Base-by-base conservation (phyloP, 1,140 invertebrate genomes). In the Frieseomelitta varia region DNA sequence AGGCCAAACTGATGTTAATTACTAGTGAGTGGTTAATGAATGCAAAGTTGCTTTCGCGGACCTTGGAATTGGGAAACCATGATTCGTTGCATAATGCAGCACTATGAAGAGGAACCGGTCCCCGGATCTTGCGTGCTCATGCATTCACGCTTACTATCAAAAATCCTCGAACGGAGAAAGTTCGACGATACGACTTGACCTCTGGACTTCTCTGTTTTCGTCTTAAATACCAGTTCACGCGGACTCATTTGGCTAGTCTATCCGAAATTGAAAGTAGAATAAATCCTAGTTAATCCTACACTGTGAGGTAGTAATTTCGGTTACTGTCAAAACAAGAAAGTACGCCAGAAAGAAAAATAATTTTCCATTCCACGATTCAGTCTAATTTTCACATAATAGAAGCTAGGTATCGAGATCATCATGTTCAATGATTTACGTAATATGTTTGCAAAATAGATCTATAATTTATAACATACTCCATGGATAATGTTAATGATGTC, bases 121-220 rank as follows among this genome's bases (percentile, higher is more conserved):
- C 24, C 47, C 11, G 12, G 47, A 34, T 47, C 17, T 24, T 11
- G 47, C 71, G 24, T 30, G 21, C 65, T 73, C 79, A 39, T n/a
- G 55, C 67, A 71, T 30, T 61, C 58, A 67, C 76, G 51, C 24
- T 63, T 47, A 53, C 67, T 30, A 53, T 69, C 34, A 56, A 79
- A 77, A 77, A 67, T 1, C 34, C n/a, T 61, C 30, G 30, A 58
- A 76, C 53, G 73, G 85, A 78, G 85, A 89, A 89, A 90, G 85
- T 90, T 87, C 85, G 78, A 69, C 55, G 83, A 67, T 86, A 53
- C 39, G 76, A 68, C n/a, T 81, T 78, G 87, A 84, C 88, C 88
- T 90, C 87, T 55, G 80, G 47, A 2, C 39, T 27, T n/a, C 69
- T 27, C 69, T 72, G 24, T 27, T 47, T 72, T n/a, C 15, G 19